phyloP scores from a whole-genome alignment of 1,140 invertebrate genomes.

The Cyphomyrmex costatus region DNA sequence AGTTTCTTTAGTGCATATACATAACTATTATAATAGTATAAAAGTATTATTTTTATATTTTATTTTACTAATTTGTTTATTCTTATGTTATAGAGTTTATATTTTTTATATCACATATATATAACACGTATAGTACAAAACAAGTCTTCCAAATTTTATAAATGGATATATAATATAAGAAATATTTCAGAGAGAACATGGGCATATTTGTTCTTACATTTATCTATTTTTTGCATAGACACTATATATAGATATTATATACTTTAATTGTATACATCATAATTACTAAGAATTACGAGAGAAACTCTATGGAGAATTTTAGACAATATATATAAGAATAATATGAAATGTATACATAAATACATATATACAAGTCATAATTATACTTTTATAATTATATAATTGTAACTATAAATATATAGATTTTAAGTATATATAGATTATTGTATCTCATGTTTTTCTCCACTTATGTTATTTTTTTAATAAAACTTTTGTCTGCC shows the following conservation, averaged over 20 bases:
- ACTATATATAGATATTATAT: slow-evolving; percentile 20
- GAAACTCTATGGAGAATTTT: slow-evolving; percentile 17
- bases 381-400: slow-evolving; percentile 16
- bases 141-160: slow-evolving; percentile 64
- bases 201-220: neutral
- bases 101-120: slow-evolving; percentile 32
- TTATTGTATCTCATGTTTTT: slow-evolving; percentile 21
- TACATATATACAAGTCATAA: neutral
- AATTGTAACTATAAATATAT: slow-evolving; percentile 17
- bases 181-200: neutral
- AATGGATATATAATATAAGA: slow-evolving; percentile 42
- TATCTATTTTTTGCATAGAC: slow-evolving; percentile 21
- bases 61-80: slow-evolving; percentile 25
- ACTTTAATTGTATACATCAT: neutral
- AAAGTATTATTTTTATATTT: slow-evolving; percentile 43
- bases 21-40: slow-evolving; percentile 42
- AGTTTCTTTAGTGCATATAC: slow-evolving; percentile 27
- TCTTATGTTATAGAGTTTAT: slow-evolving; percentile 26
- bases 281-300: neutral
- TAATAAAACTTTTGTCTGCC: neutral
- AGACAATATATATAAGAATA: slow-evolving; percentile 13
- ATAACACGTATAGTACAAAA: slow-evolving; percentile 38
- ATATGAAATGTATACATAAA: slow-evolving; percentile 5
- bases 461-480: neutral
- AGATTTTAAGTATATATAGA: slow-evolving; percentile 8